Evolutionary conservation across 1,140 invertebrate genomes (phyloP).

Genomic region (Sipha flava): DNA sequence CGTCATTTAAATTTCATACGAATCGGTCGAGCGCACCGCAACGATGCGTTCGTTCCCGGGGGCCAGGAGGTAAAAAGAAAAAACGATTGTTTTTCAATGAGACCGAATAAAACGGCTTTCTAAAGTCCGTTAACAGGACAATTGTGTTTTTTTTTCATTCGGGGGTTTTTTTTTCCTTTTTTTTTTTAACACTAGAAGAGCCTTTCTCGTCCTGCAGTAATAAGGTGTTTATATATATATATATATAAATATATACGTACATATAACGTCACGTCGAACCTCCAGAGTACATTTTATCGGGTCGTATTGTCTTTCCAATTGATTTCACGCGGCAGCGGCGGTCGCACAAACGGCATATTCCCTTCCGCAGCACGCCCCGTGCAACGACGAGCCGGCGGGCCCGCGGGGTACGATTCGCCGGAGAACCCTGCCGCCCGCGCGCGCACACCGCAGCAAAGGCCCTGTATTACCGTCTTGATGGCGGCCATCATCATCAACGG

Average conservation of each 20-base stretch:
- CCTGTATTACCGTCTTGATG: background rate
- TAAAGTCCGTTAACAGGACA: background rate
- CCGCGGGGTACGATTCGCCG: background rate
- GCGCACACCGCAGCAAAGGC: background rate
- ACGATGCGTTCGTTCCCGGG: background rate
- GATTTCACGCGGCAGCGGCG: background rate
- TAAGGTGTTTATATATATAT: background rate
- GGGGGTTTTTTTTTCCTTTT: background rate
- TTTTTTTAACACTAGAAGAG: background rate
- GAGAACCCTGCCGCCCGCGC: background rate
- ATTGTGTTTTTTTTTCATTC: background rate
- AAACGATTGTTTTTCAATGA: background rate
- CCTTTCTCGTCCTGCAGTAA: background rate
- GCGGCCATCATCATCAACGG: constrained; percentile 19
- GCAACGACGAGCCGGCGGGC: too few relatives aligned
- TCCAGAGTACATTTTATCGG: background rate
- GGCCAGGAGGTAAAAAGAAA: background rate
- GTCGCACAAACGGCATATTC: background rate
- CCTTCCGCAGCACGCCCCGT: background rate
- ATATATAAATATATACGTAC: too few relatives aligned
- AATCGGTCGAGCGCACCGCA: too few relatives aligned
- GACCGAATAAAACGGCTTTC: background rate
- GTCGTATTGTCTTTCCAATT: background rate
- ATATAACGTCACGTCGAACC: background rate
- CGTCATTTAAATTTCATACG: background rate